phyloP scores from a whole-genome alignment of 2,113 vertebrate species.

The Scomber colias region DNA sequence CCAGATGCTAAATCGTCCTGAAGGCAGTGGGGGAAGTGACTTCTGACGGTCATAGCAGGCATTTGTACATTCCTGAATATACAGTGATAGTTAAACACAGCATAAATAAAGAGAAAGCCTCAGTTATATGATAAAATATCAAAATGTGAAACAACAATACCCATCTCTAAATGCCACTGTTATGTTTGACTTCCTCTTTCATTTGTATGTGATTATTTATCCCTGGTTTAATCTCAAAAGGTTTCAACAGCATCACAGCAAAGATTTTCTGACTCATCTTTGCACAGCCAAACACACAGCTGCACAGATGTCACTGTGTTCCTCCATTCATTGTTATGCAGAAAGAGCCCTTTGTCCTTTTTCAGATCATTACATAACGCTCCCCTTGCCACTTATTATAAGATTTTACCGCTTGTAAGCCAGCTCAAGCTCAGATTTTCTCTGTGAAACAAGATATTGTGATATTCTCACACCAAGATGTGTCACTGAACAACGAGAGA shows the following conservation, averaged over 20 bases:
- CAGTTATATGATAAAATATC: background rate
- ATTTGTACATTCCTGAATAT: background rate
- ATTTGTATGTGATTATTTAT: background rate
- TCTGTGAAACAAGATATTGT: background rate
- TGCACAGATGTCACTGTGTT: constrained; percentile 54
- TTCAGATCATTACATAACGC: constrained; percentile 51
- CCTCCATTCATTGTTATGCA: constrained; percentile 51
- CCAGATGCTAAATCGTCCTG: constrained; percentile 44
- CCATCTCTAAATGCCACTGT: background rate
- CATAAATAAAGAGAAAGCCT: background rate
- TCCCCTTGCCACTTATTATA: constrained; percentile 25
- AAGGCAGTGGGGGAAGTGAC: constrained; percentile 40
- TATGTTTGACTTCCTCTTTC: background rate
- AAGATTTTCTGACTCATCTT: background rate
- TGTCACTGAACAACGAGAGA: background rate
- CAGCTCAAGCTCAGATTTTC: constrained; percentile 19
- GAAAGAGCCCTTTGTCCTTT: constrained; percentile 63
- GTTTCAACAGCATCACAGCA: background rate
- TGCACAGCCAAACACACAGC: constrained; percentile 27
- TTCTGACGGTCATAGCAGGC: constrained; percentile 15
- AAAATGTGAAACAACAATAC: constrained; percentile 22
- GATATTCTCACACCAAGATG: background rate
- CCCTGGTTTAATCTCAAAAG: background rate
- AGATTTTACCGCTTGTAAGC: constrained; percentile 3
- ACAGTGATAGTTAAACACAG: constrained; percentile 4